Conservation (phyloP, 2,797 vertebrate genomes). For the Coendou prehensilis region DNA sequence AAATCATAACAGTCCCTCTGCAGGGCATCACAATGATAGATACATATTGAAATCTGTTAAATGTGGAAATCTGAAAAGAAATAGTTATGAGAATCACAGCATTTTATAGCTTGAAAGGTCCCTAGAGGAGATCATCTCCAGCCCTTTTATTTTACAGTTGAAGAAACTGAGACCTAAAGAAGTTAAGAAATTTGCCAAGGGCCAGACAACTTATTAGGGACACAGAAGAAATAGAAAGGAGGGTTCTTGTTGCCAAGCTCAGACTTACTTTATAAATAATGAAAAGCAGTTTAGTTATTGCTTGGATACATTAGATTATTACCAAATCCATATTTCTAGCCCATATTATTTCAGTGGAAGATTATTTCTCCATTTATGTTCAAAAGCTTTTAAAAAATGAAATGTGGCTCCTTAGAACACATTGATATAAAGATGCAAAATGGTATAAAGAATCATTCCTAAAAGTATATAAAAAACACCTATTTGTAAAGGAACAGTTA, state of each 20-base stretch:
- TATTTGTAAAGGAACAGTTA: slow-evolving; percentile 52
- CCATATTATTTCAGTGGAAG: slow-evolving; percentile 23
- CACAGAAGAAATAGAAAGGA: slow-evolving; percentile 26
- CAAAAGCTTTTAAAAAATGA: slow-evolving; percentile 57
- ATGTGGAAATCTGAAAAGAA: slow-evolving; percentile 60
- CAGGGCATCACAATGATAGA: slow-evolving; percentile 64
- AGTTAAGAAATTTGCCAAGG: slow-evolving; percentile 20
- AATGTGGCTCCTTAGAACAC: slow-evolving; percentile 63
- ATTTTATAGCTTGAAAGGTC: slow-evolving; percentile 50
- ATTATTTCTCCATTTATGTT: slow-evolving; percentile 52
- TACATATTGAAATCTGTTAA: slow-evolving; percentile 72
- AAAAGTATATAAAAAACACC: neutral
- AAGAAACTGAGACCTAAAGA: slow-evolving; percentile 75
- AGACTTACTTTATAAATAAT: slow-evolving; percentile 66
- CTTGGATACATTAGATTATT: slow-evolving; percentile 28
- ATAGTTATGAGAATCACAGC: slow-evolving; percentile 49
- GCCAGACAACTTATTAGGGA: slow-evolving; percentile 61
- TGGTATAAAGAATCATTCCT: slow-evolving; percentile 16
- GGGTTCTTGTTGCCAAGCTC: slow-evolving; percentile 11
- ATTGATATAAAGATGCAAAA: slow-evolving; percentile 54
- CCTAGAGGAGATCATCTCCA: slow-evolving; percentile 57
- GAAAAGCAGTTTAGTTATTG: slow-evolving; percentile 56
- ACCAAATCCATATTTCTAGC: slow-evolving; percentile 54
- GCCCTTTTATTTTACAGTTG: slow-evolving; percentile 72
- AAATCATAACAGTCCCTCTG: slow-evolving; percentile 60